Percentiles rank a stretch among this genome's conserved stretches.
phyloP scores from a whole-genome alignment of 2,797 vertebrate species.

The Notoglanidium macrostoma region DNA sequence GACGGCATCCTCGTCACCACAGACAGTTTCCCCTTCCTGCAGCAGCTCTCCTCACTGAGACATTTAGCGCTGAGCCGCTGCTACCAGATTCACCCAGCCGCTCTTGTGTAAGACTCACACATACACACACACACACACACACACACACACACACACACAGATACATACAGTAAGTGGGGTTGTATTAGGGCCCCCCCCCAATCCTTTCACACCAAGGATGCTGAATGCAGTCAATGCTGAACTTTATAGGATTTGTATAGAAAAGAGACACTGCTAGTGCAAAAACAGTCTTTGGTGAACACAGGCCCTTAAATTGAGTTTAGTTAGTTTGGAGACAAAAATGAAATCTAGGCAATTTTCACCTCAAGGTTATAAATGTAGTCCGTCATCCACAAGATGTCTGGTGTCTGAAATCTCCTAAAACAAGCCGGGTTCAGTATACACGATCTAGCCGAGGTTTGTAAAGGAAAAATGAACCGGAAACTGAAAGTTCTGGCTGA shows the following conservation, averaged over 20 bases:
- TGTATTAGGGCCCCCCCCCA: background rate
- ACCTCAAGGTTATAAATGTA: background rate
- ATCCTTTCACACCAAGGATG: no score
- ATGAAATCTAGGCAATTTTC: no score
- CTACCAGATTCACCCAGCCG: conserved; percentile 88
- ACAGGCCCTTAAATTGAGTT: background rate
- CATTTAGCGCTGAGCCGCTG: conserved; percentile 91
- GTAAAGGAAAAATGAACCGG: no score
- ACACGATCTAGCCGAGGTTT: no score
- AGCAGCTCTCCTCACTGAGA: conserved; percentile 71
- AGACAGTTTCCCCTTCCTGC: conserved; percentile 82
- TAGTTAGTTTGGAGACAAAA: background rate
- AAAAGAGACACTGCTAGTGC: no score
- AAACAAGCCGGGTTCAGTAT: background rate
- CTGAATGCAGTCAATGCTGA: no score
- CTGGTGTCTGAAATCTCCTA: background rate
- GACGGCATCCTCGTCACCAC: conserved; percentile 88
- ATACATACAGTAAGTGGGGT: background rate
- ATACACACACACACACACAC: background rate
- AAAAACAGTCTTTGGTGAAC: no score
- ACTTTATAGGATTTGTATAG: no score
- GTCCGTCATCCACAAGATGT: background rate
- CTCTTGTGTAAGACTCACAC: conserved; percentile 80
- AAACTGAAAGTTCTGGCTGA: background rate
- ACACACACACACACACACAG: background rate